A percentile compares a stretch with the other conserved stretches of the same genome.
Evolutionary conservation across 1,140 invertebrate genomes (phyloP).

Genomic region (Pogonognathellus flavescens): DNA sequence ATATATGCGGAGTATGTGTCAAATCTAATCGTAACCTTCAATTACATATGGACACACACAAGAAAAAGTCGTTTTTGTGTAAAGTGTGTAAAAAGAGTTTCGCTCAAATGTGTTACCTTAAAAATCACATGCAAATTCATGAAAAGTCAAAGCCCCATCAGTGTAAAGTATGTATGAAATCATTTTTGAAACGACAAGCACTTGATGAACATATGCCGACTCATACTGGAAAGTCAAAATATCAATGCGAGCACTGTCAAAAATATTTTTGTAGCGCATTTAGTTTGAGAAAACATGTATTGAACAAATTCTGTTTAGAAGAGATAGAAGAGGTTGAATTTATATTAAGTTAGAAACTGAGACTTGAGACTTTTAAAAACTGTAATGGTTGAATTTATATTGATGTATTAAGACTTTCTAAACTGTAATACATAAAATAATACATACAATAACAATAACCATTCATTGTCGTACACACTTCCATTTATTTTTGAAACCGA

Average conservation of each 20-base stretch:
- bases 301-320: not conserved
- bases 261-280: conserved; percentile 3
- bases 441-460: too few relatives aligned
- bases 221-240: not conserved
- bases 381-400: too few relatives aligned
- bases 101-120: conserved; percentile 1
- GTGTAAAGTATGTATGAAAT: not conserved
- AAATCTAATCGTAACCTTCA: conserved; percentile 23
- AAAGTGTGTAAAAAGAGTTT: not conserved
- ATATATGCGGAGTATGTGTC: conserved; percentile 18
- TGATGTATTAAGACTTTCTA: too few relatives aligned
- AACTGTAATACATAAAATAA: too few relatives aligned
- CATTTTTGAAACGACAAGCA: conserved; percentile 6
- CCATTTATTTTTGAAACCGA: too few relatives aligned
- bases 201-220: conserved; percentile 29
- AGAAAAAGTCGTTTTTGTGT: not conserved
- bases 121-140: conserved; percentile 7
- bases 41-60: conserved; percentile 9
- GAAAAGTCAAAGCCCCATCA: not conserved
- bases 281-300: not conserved
- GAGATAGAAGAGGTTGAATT: too few relatives aligned
- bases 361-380: too few relatives aligned
- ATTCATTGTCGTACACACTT: too few relatives aligned
- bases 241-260: not conserved
- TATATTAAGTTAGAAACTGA: too few relatives aligned